Evolutionary conservation across 2,888 invertebrate species (phyloP), one percentile per base, ranked within the genome.

Genomic region (Xylophagus ater): DNA sequence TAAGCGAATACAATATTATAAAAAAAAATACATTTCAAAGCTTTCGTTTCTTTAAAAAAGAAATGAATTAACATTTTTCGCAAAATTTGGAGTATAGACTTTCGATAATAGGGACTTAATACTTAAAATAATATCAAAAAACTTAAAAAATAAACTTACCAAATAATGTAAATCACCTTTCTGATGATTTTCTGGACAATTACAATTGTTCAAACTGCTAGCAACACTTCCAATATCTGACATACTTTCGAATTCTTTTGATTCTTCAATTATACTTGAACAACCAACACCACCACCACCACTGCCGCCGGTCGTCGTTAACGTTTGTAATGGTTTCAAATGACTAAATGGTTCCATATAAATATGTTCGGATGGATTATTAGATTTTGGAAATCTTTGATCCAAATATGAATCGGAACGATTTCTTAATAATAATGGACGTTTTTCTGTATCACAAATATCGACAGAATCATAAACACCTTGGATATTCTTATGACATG

Each of bases 261-360:
- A 43, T 2, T 44, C 48, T 29, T 44, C 43, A 36, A 45, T 43
- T 43, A 49, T 43, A 41, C 45, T 49, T 35, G 46, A 34, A 38
- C 48, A 48, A 12, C 30, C 41, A 8, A 18, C 19, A 4, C 18
- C n/a, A 4, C 19, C 30, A 9, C 8, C 13, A 4, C 14, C 21
- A 26, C 14, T 14, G 21, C 10, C 24, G 8, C 25, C 15, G 5
- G 7, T 19, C 6, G 31, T 21, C 3, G 32, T 21, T 10, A 8
- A 7, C 3, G 15, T 19, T 12, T 28, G 17, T 23, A 24, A 9
- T 43, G 42, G 39, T 40, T 51, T 49, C 21, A 53, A 47, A 48
- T 53, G 53, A 15, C 49, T 45, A 41, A 48, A 53, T 14, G 53
- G 53, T 41, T 53, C 53, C 53, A 53, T 53, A 40, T 54, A 54